Conservation (phyloP, 2,888 invertebrate species). For the Nomada flava region DNA sequence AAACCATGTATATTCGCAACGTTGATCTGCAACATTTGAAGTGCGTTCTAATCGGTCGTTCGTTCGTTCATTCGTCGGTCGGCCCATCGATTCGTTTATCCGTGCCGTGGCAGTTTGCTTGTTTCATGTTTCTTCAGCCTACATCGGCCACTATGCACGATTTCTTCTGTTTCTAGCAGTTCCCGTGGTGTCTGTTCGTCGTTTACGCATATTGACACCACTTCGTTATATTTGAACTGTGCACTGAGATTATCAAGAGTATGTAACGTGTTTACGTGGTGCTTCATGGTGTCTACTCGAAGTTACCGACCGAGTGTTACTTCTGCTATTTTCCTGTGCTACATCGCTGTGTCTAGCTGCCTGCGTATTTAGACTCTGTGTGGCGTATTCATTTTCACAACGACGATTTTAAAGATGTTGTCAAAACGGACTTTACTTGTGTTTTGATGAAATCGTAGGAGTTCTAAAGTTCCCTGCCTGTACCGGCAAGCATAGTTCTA, state of each 20-base stretch:
- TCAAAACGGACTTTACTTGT: conserved; percentile 29
- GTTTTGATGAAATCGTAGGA: conserved; percentile 42
- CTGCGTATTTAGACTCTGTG: conserved; percentile 47
- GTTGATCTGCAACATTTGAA: conserved; percentile 47
- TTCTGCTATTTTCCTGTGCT: conserved; percentile 55
- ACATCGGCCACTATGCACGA: background rate
- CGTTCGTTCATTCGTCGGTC: conserved; percentile 12
- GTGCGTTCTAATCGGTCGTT: conserved; percentile 52
- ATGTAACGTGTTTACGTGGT: conserved; percentile 58
- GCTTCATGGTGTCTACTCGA: conserved; percentile 51
- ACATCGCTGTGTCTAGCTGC: conserved; percentile 43
- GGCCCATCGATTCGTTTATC: conserved; percentile 50
- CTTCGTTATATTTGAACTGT: conserved; percentile 1
- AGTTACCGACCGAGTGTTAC: conserved; percentile 73
- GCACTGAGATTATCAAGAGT: conserved; percentile 38
- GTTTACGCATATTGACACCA: background rate
- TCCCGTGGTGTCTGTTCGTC: background rate
- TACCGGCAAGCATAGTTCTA: conserved; percentile 47
- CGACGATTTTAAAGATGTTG: conserved; percentile 47
- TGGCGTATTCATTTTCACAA: conserved; percentile 31
- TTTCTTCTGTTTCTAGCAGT: conserved; percentile 2
- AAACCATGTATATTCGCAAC: conserved; percentile 28
- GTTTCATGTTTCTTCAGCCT: conserved; percentile 19
- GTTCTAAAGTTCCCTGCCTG: conserved; percentile 17
- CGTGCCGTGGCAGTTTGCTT: conserved; percentile 17